phyloP scores from a whole-genome alignment of 1,140 invertebrate genomes.

The Phymastichus coffea region DNA sequence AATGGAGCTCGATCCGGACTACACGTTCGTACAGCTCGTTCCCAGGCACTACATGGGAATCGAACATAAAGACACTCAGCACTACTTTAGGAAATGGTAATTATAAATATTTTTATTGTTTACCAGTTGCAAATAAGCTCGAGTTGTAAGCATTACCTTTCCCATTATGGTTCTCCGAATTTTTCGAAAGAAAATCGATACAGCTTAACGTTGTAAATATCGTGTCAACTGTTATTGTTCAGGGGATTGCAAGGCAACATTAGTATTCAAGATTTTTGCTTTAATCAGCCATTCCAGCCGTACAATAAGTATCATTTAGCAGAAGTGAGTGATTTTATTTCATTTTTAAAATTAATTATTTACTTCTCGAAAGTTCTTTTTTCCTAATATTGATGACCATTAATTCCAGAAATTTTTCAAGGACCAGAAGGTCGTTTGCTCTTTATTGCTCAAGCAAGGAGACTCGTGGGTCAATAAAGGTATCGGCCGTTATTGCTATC shows the following conservation, averaged over 20 bases:
- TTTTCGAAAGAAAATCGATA: too few species aligned
- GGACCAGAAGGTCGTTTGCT: constrained; percentile 36
- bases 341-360: constrained; percentile 1
- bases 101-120: constrained; percentile 5
- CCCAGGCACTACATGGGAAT: constrained; percentile 39
- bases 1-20: constrained; percentile 48
- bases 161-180: neutral
- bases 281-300: constrained; percentile 52
- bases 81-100: constrained; percentile 52
- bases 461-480: constrained; percentile 35
- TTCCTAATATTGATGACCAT: neutral
- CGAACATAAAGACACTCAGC: constrained; percentile 38
- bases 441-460: constrained; percentile 37
- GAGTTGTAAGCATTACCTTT: too few species aligned
- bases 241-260: constrained; percentile 51
- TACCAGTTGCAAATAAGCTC: too few species aligned
- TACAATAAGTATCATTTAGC: constrained; percentile 52
- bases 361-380: neutral
- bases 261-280: constrained; percentile 49
- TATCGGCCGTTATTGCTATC: too few species aligned
- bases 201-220: too few species aligned
- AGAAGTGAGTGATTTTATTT: constrained; percentile 41
- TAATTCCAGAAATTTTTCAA: constrained; percentile 50
- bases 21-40: constrained; percentile 45
- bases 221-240: constrained; percentile 27